Evolutionary conservation across 2,113 vertebrate genomes (phyloP).

Genomic region (Equus quagga): DNA sequence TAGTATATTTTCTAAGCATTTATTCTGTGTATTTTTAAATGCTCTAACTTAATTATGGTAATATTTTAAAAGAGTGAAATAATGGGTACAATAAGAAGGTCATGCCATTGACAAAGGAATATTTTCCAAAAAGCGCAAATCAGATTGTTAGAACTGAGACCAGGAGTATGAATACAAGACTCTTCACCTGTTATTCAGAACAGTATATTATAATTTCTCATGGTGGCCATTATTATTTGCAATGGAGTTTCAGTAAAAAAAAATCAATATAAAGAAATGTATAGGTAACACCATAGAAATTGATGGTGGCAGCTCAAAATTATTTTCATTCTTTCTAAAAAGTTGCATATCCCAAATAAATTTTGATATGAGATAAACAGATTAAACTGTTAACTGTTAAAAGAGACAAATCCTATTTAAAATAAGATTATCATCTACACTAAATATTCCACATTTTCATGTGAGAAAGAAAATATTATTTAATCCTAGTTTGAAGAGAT

Average conservation of each 20-base stretch:
- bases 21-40: not conserved
- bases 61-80: constrained; percentile 27
- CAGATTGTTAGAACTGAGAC: not conserved
- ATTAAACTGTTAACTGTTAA: not conserved
- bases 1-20: not conserved
- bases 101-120: not conserved
- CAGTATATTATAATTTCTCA: not conserved
- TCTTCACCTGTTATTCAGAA: not conserved
- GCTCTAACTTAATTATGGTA: not conserved
- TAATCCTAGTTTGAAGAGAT: not conserved
- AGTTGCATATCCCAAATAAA: not conserved
- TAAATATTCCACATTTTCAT: not conserved
- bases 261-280: not conserved
- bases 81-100: not conserved
- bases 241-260: not conserved
- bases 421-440: not conserved
- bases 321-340: constrained; percentile 39
- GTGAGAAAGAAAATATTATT: not conserved
- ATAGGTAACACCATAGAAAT: not conserved
- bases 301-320: not conserved
- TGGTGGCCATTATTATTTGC: not conserved
- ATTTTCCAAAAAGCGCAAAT: not conserved
- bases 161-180: not conserved
- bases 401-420: constrained; percentile 21
- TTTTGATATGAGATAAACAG: not conserved